Percentiles rank a stretch among this genome's conserved stretches.
These are phyloP conservation scores for Latrodectus geometricus DNA, from an alignment of 1,140 invertebrate species.

Conservation along the genomic window DNA sequence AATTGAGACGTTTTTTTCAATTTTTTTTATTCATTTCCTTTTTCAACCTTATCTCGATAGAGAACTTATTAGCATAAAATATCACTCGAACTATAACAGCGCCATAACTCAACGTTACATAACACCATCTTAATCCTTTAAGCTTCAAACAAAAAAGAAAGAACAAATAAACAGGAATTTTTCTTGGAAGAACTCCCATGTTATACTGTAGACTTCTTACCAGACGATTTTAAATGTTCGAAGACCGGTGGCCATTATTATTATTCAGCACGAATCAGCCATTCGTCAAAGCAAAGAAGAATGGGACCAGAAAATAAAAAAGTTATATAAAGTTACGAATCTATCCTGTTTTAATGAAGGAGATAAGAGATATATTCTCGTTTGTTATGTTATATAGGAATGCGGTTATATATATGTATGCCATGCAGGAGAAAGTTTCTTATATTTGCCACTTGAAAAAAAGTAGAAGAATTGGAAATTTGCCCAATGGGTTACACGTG, in stretches of 20 bases:
- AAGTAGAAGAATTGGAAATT: not conserved
- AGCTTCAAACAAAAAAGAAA: not conserved
- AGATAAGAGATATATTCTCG: constrained; percentile 37
- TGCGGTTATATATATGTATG: constrained; percentile 3
- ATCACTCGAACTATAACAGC: not conserved
- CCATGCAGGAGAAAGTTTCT: too few species aligned
- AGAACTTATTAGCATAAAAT: not conserved
- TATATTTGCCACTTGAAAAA: not conserved
- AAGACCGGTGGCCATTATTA: not conserved
- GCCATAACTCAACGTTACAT: not conserved
- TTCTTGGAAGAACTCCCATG: too few species aligned
- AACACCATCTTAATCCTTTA: constrained; percentile 2
- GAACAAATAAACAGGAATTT: not conserved
- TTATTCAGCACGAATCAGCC: not conserved
- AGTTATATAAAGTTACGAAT: not conserved
- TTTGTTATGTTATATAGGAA: constrained; percentile 1
- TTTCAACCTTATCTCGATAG: not conserved
- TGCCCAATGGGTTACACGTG: constrained; percentile 28
- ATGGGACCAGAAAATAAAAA: not conserved
- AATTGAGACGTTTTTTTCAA: too few species aligned
- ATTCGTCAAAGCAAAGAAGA: not conserved
- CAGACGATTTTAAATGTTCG: constrained; percentile 2
- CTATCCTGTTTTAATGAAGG: constrained; percentile 27
- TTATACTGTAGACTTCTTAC: not conserved
- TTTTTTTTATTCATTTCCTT: too few species aligned